Base-by-base conservation (phyloP, 2,888 invertebrate genomes). In the Dasypogon diadema region DNA sequence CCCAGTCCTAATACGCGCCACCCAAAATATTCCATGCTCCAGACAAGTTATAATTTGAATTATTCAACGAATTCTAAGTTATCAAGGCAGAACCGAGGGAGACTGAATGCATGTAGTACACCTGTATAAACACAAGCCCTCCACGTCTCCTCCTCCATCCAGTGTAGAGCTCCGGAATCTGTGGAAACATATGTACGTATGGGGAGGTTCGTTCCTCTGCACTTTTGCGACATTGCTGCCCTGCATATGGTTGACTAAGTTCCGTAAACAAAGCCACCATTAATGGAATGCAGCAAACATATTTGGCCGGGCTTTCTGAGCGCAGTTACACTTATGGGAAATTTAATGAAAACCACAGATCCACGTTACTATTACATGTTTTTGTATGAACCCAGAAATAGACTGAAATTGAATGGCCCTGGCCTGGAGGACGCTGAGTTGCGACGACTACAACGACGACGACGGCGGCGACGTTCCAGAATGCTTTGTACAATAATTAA, bases 241-340 rank as follows among this genome's bases (percentile, higher is more conserved):
- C 21, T 30, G 55, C 55, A 16, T 73, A 54, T 73, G 37, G 72
- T 30, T 73, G 72, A 73, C 55, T 73, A 55, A 73, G 51, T 73
- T 55, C 72, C 55, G 72, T 73, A 73, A 73, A 73, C 72, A 73
- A 73, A 73, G 56, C 72, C 34, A 22, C n/a, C 55, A 55, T 55
- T 73, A 73, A 73, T 73, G 72, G 72, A 54, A 73, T 73, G 72
- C 54, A 73, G 54, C 55, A 54, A 73, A 73, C 72, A 73, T 73
- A 73, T 73, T 37, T 55, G 72, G 55, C 16, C 26, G 72, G 37
- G 70, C n/a, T 12, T 6, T 73, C 6, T 21, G 16, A 16, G 14
- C 18, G 42, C 34, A 37, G 55, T 37, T 37, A 54, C 55, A 30
- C 34, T 54, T 37, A 16, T 21, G 24, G 55, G 55, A 26, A 30